phyloP scores from a whole-genome alignment of 2,113 vertebrate species.

The Isurus oxyrinchus region DNA sequence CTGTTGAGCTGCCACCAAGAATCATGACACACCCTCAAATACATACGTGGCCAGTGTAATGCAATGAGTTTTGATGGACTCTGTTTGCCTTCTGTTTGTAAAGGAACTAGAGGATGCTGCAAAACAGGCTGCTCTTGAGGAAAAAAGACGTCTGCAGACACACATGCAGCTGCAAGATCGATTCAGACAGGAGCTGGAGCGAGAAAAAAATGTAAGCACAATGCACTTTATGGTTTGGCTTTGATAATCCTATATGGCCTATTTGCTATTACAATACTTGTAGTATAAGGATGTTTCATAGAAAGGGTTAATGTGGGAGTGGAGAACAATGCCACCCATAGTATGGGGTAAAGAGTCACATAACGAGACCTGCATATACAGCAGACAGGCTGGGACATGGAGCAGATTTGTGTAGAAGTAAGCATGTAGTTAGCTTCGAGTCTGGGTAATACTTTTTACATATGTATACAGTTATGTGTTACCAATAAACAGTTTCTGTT shows the following conservation, averaged over 20 bases:
- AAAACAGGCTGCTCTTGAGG: slow-evolving; percentile 75
- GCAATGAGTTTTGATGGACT: neutral
- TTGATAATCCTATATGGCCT: neutral
- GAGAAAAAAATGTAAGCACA: slow-evolving; percentile 75
- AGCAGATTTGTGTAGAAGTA: too few relatives aligned
- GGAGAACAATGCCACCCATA: too few relatives aligned
- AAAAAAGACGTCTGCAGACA: slow-evolving; percentile 77
- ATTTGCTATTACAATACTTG: neutral
- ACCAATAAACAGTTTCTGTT: too few relatives aligned
- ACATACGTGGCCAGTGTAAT: neutral
- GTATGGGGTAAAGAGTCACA: too few relatives aligned
- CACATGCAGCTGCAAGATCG: slow-evolving; percentile 85
- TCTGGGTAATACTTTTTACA: too few relatives aligned
- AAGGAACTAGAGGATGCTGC: slow-evolving; percentile 89
- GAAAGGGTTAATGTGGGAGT: too few relatives aligned
- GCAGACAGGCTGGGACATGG: too few relatives aligned
- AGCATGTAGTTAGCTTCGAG: too few relatives aligned
- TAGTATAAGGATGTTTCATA: too few relatives aligned
- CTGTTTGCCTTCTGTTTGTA: neutral
- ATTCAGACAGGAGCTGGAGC: slow-evolving; percentile 81
- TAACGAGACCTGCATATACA: too few relatives aligned
- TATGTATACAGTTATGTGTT: too few relatives aligned
- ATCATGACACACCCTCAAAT: neutral
- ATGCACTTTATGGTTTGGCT: neutral
- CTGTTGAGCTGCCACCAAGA: neutral